Conservation (phyloP, 2,888 invertebrate species). For the Diabrotica balteata region DNA sequence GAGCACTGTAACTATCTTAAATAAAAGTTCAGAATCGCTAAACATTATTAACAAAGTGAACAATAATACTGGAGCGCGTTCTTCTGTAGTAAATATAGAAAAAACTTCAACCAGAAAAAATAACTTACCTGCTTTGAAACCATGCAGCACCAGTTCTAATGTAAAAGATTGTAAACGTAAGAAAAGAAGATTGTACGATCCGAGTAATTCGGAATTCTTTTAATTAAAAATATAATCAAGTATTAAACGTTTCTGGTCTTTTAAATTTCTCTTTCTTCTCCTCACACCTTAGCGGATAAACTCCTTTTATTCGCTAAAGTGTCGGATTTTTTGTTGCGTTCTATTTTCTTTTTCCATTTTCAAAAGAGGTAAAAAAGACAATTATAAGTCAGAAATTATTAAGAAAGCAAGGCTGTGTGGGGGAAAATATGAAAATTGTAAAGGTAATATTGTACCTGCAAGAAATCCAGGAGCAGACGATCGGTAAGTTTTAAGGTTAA, state of each 20-base stretch:
- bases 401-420: too few relatives aligned
- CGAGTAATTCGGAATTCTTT: slow-evolving; percentile 29
- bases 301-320: too few relatives aligned
- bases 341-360: too few relatives aligned
- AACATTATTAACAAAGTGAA: not conserved
- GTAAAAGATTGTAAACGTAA: slow-evolving; percentile 10
- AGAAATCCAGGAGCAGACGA: too few relatives aligned
- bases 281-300: too few relatives aligned
- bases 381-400: too few relatives aligned
- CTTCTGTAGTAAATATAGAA: slow-evolving; percentile 1
- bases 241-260: not conserved
- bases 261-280: too few relatives aligned
- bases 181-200: slow-evolving; percentile 36
- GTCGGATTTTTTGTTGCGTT: too few relatives aligned
- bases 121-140: slow-evolving; percentile 17
- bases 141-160: slow-evolving; percentile 1
- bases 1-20: not conserved
- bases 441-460: too few relatives aligned
- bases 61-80: not conserved
- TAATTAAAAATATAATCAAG: slow-evolving; percentile 2
- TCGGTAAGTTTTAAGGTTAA: too few relatives aligned
- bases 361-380: too few relatives aligned
- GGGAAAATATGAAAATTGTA: too few relatives aligned
- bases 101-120: not conserved
- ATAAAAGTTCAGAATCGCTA: not conserved